phyloP scores from a whole-genome alignment of 2,888 invertebrate genomes.

The Steinernema hermaphroditum region DNA sequence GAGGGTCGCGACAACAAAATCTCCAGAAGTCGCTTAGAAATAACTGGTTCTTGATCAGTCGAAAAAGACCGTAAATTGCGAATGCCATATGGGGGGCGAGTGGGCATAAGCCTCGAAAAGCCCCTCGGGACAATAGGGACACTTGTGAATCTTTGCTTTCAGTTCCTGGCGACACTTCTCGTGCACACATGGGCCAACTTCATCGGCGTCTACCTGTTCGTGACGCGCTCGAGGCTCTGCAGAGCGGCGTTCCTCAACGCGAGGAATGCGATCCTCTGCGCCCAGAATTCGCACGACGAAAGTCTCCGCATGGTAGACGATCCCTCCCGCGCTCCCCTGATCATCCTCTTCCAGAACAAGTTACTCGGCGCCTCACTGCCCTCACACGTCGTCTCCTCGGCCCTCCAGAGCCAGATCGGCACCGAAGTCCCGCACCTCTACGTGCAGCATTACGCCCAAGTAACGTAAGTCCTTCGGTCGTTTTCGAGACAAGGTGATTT shows the following conservation, averaged over 20 bases:
- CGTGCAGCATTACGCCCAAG: constrained; percentile 54
- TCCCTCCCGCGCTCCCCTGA: neutral
- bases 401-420: constrained; percentile 56
- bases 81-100: neutral
- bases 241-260: constrained; percentile 52
- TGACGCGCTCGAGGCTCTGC: constrained; percentile 51
- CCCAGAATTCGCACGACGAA: constrained; percentile 24
- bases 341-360: constrained; percentile 48
- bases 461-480: constrained; percentile 34
- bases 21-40: no score
- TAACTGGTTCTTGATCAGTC: neutral
- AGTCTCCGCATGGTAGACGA: constrained; percentile 23
- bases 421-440: constrained; percentile 55
- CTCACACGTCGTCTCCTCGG: constrained; percentile 54
- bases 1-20: no score
- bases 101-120: no score
- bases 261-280: constrained; percentile 42
- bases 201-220: constrained; percentile 58
- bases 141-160: constrained; percentile 33
- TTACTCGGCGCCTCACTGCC: constrained; percentile 58
- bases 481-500: neutral
- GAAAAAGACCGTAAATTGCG: constrained; percentile 10
- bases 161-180: constrained; percentile 60
- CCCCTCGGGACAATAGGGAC: no score
- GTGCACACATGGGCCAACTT: constrained; percentile 63